A percentile compares a stretch with the other conserved stretches of the same genome.
Conservation (phyloP, 2,113 vertebrate genomes). For the Poeciliopsis turrubarensis region DNA sequence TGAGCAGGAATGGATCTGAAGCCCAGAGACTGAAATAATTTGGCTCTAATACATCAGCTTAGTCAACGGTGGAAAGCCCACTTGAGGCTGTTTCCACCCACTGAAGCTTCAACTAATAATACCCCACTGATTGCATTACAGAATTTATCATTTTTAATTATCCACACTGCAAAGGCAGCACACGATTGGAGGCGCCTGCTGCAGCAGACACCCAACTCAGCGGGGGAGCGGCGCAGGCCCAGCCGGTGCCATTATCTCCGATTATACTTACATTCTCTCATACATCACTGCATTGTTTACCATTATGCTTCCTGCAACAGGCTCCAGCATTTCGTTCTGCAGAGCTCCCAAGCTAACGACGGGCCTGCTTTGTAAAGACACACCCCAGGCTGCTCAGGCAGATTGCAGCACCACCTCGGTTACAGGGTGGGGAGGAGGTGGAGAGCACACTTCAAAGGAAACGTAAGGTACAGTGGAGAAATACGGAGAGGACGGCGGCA, state of each 20-base stretch:
- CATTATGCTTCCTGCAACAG: constrained; percentile 37
- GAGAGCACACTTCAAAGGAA: constrained; percentile 52
- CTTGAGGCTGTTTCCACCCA: constrained; percentile 40
- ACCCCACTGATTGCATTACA: constrained; percentile 59
- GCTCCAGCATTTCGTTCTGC: constrained; percentile 25
- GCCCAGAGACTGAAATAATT: constrained; percentile 20
- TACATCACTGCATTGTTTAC: constrained; percentile 62
- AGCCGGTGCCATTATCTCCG: constrained; percentile 43
- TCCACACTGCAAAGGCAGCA: constrained; percentile 34
- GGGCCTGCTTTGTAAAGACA: constrained; percentile 36
- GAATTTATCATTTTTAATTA: constrained; percentile 68
- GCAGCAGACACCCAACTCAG: constrained; percentile 14
- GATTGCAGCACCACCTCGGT: constrained; percentile 33
- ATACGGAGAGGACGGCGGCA: constrained; percentile 8
- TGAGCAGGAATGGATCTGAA: constrained; percentile 6
- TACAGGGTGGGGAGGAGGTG: constrained; percentile 27
- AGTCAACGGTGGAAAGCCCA: constrained; percentile 45
- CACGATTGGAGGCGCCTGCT: constrained; percentile 1
- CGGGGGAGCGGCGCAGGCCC: constrained; percentile 18
- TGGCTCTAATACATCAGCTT: constrained; percentile 37
- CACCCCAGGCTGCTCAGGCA: constrained; percentile 21
- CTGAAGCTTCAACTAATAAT: constrained; percentile 56
- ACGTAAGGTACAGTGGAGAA: constrained; percentile 48
- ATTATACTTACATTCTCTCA: constrained; percentile 43
- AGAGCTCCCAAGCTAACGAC: constrained; percentile 52